Conservation (phyloP, 2,113 vertebrate genomes). For the Brachirus orientalis region DNA sequence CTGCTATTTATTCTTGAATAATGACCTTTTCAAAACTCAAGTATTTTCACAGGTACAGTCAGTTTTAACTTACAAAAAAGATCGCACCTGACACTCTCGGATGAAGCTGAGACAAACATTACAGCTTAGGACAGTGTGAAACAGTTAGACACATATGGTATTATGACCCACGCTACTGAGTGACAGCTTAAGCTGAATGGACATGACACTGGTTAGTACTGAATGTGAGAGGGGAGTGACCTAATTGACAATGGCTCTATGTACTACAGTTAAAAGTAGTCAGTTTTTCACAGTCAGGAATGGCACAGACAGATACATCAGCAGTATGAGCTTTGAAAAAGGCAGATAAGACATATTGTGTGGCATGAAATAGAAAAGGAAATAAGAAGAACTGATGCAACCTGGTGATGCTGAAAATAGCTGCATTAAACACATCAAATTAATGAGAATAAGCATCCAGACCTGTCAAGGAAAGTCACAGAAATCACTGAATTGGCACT, state of each 20-base stretch:
- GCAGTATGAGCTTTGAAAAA: slow-evolving; percentile 7
- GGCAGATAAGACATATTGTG: slow-evolving; percentile 31
- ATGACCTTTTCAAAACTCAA: not conserved
- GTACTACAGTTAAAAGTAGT: no score
- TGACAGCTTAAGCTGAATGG: not conserved
- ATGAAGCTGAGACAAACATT: slow-evolving; percentile 11
- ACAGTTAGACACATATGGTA: slow-evolving; percentile 5
- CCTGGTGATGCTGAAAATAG: slow-evolving; percentile 63
- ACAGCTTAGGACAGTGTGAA: slow-evolving; percentile 12
- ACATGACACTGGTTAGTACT: not conserved
- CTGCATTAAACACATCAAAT: slow-evolving; percentile 50
- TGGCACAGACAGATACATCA: no score
- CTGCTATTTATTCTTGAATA: not conserved
- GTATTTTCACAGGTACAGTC: not conserved
- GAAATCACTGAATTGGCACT: slow-evolving; percentile 35
- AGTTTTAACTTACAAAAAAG: slow-evolving; percentile 1
- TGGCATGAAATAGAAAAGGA: slow-evolving; percentile 11
- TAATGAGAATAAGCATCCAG: slow-evolving; percentile 49
- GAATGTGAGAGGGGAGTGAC: slow-evolving; percentile 15
- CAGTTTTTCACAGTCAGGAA: no score
- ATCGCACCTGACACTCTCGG: not conserved
- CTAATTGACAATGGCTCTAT: no score
- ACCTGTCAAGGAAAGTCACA: slow-evolving; percentile 57
- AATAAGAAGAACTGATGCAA: slow-evolving; percentile 19
- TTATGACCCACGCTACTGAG: slow-evolving; percentile 20